Evolutionary conservation across 1,140 invertebrate species (phyloP), one percentile per base, ranked within the genome.

Genomic region (Anastrepha ludens): DNA sequence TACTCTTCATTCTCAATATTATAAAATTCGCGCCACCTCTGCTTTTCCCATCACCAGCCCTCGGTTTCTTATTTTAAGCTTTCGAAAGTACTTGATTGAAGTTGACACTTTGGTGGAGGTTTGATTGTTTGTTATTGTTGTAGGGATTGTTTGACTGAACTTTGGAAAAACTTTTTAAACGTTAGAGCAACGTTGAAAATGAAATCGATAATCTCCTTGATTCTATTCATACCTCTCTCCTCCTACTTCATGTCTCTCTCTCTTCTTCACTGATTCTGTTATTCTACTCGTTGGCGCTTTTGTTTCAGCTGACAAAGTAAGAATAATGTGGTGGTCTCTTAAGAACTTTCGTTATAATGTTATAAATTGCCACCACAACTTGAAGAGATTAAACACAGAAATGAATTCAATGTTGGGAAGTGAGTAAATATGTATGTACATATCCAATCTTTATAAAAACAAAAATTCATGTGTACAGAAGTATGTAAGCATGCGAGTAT

Each of bases 31-130:
- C 50, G 2, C 50, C 2, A 11, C 29, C 20, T 44, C 41, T 47
- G 39, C 15, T 74, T 11, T 55, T 55, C 50, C 50, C 6, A 55
- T 11, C 50, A 55, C 50, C 50, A 8, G 6, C 50, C 50, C 50
- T 55, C 29, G 11, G 6, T 62, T 62, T 17, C n/a, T 62, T 62
- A n/a, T 62, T 62, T 62, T 15, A 81, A 55, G 74, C 74, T 81
- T 81, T 81, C 74, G 47, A 81, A 81, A 81, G 41, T 81, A 55
- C 74, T 81, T 81, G 74, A 81, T 81, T 81, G 74, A 81, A 81
- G 74, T 81, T 81, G 74, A 81, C 74, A 81, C 74, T 81, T 81
- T 81, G 41, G 74, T 81, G 50, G 74, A 17, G 47, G 74, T 81
- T 81, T 81, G 55, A 81, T 81, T 81, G 74, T 81, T 81, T 81